Evolutionary conservation across 2,888 invertebrate genomes (phyloP).

Genomic region (Catocala nupta): DNA sequence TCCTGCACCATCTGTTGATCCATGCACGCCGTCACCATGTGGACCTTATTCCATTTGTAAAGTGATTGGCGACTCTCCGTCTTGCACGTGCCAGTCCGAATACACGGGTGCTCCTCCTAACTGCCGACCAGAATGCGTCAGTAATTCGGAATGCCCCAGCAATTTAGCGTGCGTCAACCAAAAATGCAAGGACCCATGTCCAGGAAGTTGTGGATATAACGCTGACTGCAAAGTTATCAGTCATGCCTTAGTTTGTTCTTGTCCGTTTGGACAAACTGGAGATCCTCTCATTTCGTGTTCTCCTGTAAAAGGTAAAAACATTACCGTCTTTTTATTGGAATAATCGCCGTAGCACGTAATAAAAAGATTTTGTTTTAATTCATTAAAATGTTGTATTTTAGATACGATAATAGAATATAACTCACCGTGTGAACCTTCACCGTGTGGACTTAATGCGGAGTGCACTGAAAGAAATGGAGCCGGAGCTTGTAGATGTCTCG

Average conservation of each 20-base stretch:
- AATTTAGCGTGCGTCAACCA: slow-evolving; percentile 90
- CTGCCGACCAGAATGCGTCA: slow-evolving; percentile 90
- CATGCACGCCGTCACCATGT: slow-evolving; percentile 90
- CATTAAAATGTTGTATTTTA: slow-evolving; percentile 50
- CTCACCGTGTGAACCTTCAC: slow-evolving; percentile 90
- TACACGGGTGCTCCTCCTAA: slow-evolving; percentile 89
- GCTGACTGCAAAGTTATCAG: slow-evolving; percentile 92
- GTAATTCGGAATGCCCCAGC: slow-evolving; percentile 89
- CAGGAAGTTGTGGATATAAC: slow-evolving; percentile 90
- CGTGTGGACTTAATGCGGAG: slow-evolving; percentile 89
- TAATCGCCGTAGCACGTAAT: not conserved
- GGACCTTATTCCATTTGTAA: slow-evolving; percentile 89
- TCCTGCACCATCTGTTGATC: slow-evolving; percentile 82
- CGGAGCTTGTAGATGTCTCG: slow-evolving; percentile 90
- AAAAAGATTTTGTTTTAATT: not conserved
- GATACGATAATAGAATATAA: slow-evolving; percentile 76
- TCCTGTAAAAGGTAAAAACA: slow-evolving; percentile 72
- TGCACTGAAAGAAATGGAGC: slow-evolving; percentile 89
- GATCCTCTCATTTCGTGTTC: slow-evolving; percentile 88
- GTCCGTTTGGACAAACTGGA: slow-evolving; percentile 89
- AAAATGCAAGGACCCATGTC: slow-evolving; percentile 91
- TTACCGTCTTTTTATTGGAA: not conserved
- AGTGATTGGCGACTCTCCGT: slow-evolving; percentile 88
- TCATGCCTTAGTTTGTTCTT: slow-evolving; percentile 90
- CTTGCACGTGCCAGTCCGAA: slow-evolving; percentile 89